Base-by-base conservation (phyloP, 2,797 vertebrate species). In the Sitta carolinensis region DNA sequence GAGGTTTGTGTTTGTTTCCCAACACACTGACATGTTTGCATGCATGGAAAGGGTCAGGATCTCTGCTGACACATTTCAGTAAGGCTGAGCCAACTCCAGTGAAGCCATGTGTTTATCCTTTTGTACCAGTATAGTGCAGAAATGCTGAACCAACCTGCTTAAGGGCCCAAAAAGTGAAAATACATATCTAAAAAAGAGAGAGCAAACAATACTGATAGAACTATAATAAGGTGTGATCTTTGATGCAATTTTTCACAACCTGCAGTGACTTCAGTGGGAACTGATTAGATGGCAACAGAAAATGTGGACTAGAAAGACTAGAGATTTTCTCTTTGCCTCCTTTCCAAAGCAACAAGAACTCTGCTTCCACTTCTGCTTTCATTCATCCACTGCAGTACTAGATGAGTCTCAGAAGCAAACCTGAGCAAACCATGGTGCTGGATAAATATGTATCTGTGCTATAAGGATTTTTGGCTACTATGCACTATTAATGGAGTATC, bases 331-430 rank as follows among this genome's bases (percentile, higher is more conserved):
- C 61, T 91, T 75, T 68, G 70, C 32, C 50, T 93, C 84, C 57
- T 55, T 91, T 87, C 80, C 87, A 87, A 78, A 69, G 54, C 77
- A 82, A 87, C 57, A 89, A 42, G 51, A 97, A 94, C 62, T 66
- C 66, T 74, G 54, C 63, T 63, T 83, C 92, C 63, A 80, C 63
- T 91, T 88, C 87, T 93, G 77, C 76, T 89, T 90, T 89, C 82
- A 66, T 84, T 96, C 57, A 84, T 55, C 73, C 36, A 58, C 42
- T 76, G 48, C 66, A 66, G 34, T 27, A 16, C 20, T 84, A 62
- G 2, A 7, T 10, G 42, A 58, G 74, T 72, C 66, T 93, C 79
- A 69, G 40, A 93, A 73, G 87, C 25, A 87, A 90, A 86, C 11
- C 20, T 80, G 47, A 81, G 84, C 23, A 84, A 69, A 93, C 75